phyloP scores from a whole-genome alignment of 2,113 vertebrate species.

The Alethe castanea region DNA sequence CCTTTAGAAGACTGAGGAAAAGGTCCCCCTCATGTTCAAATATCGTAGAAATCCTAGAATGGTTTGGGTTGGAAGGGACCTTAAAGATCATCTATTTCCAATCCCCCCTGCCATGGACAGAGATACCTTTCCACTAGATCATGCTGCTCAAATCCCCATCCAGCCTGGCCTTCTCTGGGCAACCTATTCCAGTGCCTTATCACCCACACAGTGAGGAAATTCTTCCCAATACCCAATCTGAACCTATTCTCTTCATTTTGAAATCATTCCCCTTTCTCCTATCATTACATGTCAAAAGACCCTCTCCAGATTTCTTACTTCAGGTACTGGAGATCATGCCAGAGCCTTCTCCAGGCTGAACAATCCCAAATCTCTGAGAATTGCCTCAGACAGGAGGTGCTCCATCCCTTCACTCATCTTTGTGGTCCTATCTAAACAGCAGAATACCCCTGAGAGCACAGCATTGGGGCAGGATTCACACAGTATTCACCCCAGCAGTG shows the following conservation, averaged over 20 bases:
- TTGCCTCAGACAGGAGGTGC: background rate
- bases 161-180: background rate
- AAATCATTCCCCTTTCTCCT: background rate
- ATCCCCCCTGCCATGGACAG: background rate
- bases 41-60: background rate
- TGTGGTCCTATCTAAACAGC: background rate
- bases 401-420: background rate
- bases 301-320: background rate
- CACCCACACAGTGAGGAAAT: background rate
- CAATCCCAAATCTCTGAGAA: background rate
- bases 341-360: background rate
- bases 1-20: background rate
- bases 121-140: background rate
- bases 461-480: background rate
- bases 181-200: background rate
- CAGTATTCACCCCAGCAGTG: background rate
- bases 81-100: background rate
- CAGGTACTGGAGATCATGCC: background rate
- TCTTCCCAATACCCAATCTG: background rate
- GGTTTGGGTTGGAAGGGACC: background rate
- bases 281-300: background rate
- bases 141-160: background rate
- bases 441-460: background rate
- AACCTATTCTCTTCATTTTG: background rate
- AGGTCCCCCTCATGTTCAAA: background rate